Conservation (phyloP, 2,797 vertebrate species). For the Pseudopleuronectes americanus region DNA sequence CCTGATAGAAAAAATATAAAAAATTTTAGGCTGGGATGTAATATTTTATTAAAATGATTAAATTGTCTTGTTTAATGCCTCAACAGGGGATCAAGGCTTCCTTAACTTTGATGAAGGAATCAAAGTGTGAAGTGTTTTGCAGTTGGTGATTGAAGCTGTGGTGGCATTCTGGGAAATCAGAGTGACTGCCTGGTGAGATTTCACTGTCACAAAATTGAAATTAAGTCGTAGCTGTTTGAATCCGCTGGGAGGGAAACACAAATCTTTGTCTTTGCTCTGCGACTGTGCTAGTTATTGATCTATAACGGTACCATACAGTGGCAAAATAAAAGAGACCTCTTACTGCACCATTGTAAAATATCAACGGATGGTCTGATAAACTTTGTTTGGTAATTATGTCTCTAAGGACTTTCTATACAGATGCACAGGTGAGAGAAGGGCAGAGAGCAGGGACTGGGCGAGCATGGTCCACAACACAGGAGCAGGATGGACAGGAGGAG, state of each 20-base stretch:
- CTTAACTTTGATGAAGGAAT: conserved; percentile 40
- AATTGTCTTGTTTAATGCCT: conserved; percentile 41
- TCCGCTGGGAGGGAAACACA: background rate
- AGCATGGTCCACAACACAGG: background rate
- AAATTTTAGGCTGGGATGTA: conserved; percentile 7
- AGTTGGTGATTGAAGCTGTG: conserved; percentile 29
- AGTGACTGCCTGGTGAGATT: conserved; percentile 44
- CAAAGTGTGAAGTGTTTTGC: conserved; percentile 27
- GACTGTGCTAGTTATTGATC: background rate
- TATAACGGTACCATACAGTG: background rate
- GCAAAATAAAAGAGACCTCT: background rate
- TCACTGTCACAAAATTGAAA: conserved; percentile 43
- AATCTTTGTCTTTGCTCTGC: background rate
- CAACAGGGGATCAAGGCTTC: conserved; percentile 19
- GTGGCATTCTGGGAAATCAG: conserved; percentile 55
- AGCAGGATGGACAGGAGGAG: background rate
- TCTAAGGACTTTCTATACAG: too few species aligned
- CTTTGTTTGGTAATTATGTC: too few species aligned
- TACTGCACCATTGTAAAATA: background rate
- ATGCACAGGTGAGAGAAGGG: too few species aligned
- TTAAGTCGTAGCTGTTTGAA: conserved; percentile 34
- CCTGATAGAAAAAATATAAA: background rate
- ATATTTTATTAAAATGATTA: conserved; percentile 41
- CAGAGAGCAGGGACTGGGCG: too few species aligned
- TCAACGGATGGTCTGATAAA: too few species aligned